Evolutionary conservation across 2,888 invertebrate genomes (phyloP), one percentile per base, ranked within the genome.

Genomic region (Endomychus coccineus): DNA sequence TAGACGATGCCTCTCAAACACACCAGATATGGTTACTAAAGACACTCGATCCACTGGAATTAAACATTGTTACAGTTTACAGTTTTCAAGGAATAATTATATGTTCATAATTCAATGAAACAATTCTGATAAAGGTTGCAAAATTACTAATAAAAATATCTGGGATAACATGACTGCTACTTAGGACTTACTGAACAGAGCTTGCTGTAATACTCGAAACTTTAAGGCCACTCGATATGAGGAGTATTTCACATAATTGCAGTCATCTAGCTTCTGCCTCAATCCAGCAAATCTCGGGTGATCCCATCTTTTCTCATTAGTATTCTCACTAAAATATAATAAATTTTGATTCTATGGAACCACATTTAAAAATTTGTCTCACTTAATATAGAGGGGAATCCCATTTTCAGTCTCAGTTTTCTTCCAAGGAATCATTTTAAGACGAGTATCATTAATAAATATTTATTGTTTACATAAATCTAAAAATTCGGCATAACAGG

Each of bases 211-310:
- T 36, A 73, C 68, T 44, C 74, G 64, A 45, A 80, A 69, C 66
- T 88, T 88, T 43, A 80, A 73, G 10, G 86, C 85, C 41, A 83
- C 76, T 46, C 85, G 73, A 56, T 88, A 87, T 2, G 78, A 77
- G 43, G 79, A 77, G 64, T 84, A 86, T 56, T 80, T 80, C 40
- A 87, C 79, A 29, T 70, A 73, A 55, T 82, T 78, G 51, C 75
- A 79, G 38, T 76, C 76, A 46, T 77, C 71, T 15, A 82, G 59
- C 23, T 68, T 65, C 44, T 71, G 69, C 54, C 74, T 66, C 10
- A 78, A 70, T 46, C 71, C 71, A 21, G 62, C 56, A 64, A 76
- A 80, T 43, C 72, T 69, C 12, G 77, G 78, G 57, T 78, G 76
- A 50, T 77, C 73, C 68, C 72, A 73, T 49, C 73, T 71, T 46